phyloP scores from a whole-genome alignment of 1,140 invertebrate genomes.

The Drosophila yakuba region DNA sequence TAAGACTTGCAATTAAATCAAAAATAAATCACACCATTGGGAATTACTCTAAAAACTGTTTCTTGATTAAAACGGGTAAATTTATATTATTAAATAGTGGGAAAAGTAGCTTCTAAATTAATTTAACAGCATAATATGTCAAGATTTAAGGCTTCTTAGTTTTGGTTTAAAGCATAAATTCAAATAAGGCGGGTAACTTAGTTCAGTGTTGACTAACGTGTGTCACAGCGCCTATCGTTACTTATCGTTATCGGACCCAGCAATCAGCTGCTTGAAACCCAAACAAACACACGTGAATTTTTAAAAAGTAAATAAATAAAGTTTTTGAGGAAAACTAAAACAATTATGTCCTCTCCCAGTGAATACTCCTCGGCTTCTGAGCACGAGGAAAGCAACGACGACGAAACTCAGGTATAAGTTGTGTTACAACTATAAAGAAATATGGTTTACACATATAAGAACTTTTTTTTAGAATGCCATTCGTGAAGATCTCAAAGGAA shows the following conservation, averaged over 20 bases:
- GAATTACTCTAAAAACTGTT: slow-evolving; percentile 41
- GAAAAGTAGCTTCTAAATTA: no score
- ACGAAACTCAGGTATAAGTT: slow-evolving; percentile 52
- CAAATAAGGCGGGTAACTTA: background rate
- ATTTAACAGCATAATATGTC: no score
- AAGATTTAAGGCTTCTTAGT: no score
- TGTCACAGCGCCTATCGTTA: background rate
- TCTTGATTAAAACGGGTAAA: background rate
- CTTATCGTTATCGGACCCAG: background rate
- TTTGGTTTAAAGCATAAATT: background rate
- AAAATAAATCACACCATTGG: slow-evolving; percentile 78
- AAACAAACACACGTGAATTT: slow-evolving; percentile 37
- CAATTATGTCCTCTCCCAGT: slow-evolving; percentile 40
- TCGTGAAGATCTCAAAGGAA: slow-evolving; percentile 63
- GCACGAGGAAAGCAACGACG: slow-evolving; percentile 38
- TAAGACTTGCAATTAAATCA: slow-evolving; percentile 79
- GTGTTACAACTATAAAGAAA: background rate
- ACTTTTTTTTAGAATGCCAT: slow-evolving; percentile 35
- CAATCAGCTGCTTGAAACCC: slow-evolving; percentile 1
- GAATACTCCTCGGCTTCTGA: slow-evolving; percentile 46
- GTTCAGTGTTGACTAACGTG: background rate
- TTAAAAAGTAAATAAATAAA: slow-evolving; percentile 13
- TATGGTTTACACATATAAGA: background rate
- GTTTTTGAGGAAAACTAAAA: background rate
- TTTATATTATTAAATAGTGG: no score